Evolutionary conservation across 2,113 vertebrate genomes (phyloP).

Genomic region (Entelurus aequoreus): DNA sequence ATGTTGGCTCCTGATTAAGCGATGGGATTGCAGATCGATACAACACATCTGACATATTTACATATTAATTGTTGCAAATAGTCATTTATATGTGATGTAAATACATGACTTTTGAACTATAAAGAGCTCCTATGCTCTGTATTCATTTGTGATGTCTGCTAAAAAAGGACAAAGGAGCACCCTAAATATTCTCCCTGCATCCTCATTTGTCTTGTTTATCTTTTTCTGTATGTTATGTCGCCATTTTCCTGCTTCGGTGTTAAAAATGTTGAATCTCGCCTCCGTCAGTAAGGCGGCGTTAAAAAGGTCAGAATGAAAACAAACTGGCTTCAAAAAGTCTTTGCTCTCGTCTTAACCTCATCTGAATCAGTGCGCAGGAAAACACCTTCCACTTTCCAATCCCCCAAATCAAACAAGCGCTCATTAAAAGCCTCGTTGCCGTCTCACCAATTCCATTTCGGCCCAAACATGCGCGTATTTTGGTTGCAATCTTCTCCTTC

Average conservation of each 20-base stretch:
- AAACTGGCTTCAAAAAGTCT: conserved; percentile 2
- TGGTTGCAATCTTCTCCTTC: conserved; percentile 61
- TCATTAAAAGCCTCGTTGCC: conserved; percentile 57
- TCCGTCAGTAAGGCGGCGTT: background rate
- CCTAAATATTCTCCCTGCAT: conserved; percentile 7
- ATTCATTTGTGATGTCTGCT: too few relatives aligned
- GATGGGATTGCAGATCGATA: too few relatives aligned
- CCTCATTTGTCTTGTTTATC: conserved; percentile 18
- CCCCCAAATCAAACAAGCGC: conserved; percentile 72
- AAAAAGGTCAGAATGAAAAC: conserved; percentile 10
- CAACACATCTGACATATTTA: too few relatives aligned
- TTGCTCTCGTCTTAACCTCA: conserved; percentile 39
- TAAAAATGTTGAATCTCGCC: conserved; percentile 18
- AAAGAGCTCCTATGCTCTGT: too few relatives aligned
- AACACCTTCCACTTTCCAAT: conserved; percentile 60
- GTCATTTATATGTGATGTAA: too few relatives aligned
- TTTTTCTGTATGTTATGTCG: conserved; percentile 23
- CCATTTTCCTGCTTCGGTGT: background rate
- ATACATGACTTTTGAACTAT: too few relatives aligned
- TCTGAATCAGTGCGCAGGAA: conserved; percentile 36
- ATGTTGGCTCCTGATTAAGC: too few relatives aligned
- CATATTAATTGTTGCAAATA: too few relatives aligned
- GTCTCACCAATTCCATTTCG: conserved; percentile 59
- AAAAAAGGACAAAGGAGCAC: too few relatives aligned
- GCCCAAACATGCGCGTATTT: conserved; percentile 40